Conservation (phyloP, 2,113 vertebrate genomes). For the Ardeotis arabs region DNA sequence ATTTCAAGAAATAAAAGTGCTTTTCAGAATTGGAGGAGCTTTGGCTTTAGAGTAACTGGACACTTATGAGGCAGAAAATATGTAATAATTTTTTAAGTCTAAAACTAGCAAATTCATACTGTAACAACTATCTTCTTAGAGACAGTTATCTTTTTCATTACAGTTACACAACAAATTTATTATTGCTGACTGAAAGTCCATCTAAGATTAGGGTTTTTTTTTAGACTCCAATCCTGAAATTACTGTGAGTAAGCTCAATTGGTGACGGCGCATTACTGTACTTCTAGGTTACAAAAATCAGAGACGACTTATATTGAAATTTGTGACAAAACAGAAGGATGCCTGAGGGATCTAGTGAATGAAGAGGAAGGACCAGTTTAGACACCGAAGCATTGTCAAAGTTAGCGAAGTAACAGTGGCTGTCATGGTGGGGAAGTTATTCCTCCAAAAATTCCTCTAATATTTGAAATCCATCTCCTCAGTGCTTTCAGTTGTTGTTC, state of each 20-base stretch:
- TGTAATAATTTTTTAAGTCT: not conserved
- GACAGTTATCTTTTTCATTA: not conserved
- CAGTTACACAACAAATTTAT: not conserved
- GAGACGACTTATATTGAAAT: not conserved
- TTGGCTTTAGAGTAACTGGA: not conserved
- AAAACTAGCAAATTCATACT: not conserved
- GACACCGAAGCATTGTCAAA: not conserved
- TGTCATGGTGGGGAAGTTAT: not conserved
- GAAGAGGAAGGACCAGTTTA: not conserved
- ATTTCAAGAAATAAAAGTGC: not conserved
- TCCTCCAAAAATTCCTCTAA: not conserved
- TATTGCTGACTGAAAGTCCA: not conserved
- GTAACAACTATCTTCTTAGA: not conserved
- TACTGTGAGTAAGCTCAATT: not conserved
- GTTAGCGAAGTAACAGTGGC: not conserved
- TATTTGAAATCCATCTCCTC: not conserved
- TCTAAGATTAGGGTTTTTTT: not conserved
- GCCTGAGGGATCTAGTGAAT: too few relatives aligned
- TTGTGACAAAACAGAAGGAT: not conserved
- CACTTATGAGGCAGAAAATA: not conserved
- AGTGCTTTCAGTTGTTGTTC: not conserved
- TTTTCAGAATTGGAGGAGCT: not conserved
- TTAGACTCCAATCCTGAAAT: not conserved
- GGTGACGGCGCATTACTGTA: not conserved
- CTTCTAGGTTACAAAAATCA: not conserved